Evolutionary conservation across 2,888 invertebrate genomes (phyloP).

Genomic region (Lasioglossum lativentre): DNA sequence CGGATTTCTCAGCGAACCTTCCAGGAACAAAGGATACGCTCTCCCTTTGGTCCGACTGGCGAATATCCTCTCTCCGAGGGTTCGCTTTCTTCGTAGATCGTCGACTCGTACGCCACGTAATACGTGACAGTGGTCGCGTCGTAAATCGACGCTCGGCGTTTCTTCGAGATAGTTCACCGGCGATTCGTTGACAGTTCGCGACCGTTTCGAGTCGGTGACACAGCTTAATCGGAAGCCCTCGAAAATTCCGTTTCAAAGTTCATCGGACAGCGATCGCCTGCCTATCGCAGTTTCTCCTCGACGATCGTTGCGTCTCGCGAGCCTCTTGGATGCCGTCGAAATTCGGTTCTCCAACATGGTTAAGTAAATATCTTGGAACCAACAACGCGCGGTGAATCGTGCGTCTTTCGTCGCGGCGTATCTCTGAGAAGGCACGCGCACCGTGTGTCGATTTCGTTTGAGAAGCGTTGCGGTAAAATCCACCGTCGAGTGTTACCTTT

Average conservation of each 20-base stretch:
- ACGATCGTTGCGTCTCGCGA: neutral
- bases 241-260: neutral
- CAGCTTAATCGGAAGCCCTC: neutral
- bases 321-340: neutral
- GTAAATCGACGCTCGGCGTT: neutral
- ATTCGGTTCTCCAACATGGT: constrained; percentile 27
- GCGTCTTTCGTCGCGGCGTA: constrained; percentile 8
- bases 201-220: constrained; percentile 16
- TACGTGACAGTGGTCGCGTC: neutral
- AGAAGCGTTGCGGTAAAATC: constrained; percentile 26
- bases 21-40: constrained; percentile 72
- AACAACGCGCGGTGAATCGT: neutral
- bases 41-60: constrained; percentile 3
- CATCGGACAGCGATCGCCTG: neutral
- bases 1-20: constrained; percentile 56
- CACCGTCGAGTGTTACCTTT: constrained; percentile 24
- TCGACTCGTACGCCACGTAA: neutral
- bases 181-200: constrained; percentile 54
- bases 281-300: neutral
- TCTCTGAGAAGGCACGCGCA: constrained; percentile 14
- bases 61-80: neutral
- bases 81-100: neutral
- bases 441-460: constrained; percentile 18
- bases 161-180: constrained; percentile 22
- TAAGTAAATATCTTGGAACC: constrained; percentile 24